phyloP scores from a whole-genome alignment of 2,113 vertebrate genomes.

The Phyllopteryx taeniolatus region DNA sequence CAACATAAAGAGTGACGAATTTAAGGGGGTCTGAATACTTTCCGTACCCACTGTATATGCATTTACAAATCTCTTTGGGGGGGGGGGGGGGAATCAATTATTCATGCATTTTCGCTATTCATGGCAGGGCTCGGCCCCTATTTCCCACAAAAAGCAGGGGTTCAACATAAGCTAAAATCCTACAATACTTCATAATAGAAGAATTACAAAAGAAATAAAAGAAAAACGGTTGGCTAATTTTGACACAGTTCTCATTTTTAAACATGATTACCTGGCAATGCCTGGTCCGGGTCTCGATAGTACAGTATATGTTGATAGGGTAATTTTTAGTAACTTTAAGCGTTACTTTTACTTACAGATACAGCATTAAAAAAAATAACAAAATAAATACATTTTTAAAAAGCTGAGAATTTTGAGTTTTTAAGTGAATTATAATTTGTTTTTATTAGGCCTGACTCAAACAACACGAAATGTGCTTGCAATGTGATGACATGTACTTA shows the following conservation, averaged over 20 bases:
- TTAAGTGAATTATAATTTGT: not conserved
- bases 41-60: too few relatives aligned
- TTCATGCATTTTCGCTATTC: too few relatives aligned
- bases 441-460: not conserved
- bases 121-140: too few relatives aligned
- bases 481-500: constrained; percentile 22
- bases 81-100: too few relatives aligned
- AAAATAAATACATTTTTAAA: too few relatives aligned
- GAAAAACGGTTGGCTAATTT: not conserved
- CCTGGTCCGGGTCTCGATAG: not conserved
- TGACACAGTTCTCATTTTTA: not conserved
- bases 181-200: not conserved
- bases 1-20: too few relatives aligned
- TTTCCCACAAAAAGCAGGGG: too few relatives aligned
- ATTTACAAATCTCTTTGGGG: too few relatives aligned
- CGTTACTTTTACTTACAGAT: not conserved
- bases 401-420: not conserved
- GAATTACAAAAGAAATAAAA: not conserved
- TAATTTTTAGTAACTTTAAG: too few relatives aligned
- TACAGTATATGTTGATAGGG: not conserved
- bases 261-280: not conserved
- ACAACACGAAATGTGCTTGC: not conserved
- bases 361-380: not conserved
- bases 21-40: too few relatives aligned
- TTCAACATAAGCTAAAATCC: too few relatives aligned